These are phyloP conservation scores for Plecturocebus donacophilus DNA, from an alignment of 2,113 vertebrate genomes.

Conservation along the genomic window DNA sequence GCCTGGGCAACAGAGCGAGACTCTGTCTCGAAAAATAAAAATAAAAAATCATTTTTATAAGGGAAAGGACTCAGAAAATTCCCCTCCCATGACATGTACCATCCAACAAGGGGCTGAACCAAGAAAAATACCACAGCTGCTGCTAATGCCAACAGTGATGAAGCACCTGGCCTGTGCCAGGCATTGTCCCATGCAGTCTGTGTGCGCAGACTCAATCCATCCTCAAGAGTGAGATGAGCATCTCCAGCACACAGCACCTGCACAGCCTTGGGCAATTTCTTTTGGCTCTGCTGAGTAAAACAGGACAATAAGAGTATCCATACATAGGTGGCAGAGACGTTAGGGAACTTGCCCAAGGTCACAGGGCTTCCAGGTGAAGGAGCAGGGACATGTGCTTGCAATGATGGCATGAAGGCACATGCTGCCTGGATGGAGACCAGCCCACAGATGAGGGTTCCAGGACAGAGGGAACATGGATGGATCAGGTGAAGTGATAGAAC, in stretches of 20 bases:
- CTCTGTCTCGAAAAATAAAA: too few species aligned
- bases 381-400: neutral
- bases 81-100: neutral
- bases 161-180: neutral
- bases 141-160: neutral
- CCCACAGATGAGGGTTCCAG: neutral
- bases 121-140: neutral
- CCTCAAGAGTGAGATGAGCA: neutral
- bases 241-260: rapidly evolving
- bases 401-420: neutral
- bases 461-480: neutral
- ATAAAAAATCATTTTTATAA: neutral
- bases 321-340: neutral
- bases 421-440: neutral
- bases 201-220: neutral
- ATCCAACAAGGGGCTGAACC: neutral
- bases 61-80: neutral
- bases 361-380: neutral
- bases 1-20: too few species aligned
- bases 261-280: neutral
- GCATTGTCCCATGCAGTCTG: too few species aligned
- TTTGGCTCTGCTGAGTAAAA: neutral
- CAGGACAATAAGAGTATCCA: neutral
- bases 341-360: too few species aligned
- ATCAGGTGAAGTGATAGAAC: neutral